A percentile compares a stretch with the other conserved stretches of the same genome.
These are phyloP conservation scores for Acipenser ruthenus DNA, from an alignment of 2,797 vertebrate genomes.

Conservation along the genomic window DNA sequence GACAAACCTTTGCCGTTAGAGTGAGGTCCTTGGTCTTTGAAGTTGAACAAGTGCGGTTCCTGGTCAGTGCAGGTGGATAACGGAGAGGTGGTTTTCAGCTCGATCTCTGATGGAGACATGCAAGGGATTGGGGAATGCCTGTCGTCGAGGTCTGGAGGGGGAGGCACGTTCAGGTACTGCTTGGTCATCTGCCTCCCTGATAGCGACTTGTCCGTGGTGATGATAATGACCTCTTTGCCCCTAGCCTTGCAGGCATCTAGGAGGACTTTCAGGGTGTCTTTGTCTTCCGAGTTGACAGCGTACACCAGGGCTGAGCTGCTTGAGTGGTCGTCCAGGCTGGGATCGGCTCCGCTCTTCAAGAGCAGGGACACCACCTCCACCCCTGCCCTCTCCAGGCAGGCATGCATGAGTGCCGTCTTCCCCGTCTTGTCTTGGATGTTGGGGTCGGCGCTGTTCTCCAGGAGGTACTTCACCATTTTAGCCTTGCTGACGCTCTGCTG, in stretches of 20 bases:
- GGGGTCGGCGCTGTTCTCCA: slow-evolving; percentile 83
- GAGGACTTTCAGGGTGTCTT: slow-evolving; percentile 67
- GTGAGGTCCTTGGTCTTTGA: slow-evolving; percentile 51
- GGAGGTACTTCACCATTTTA: slow-evolving; percentile 80
- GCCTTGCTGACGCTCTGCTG: slow-evolving; percentile 72
- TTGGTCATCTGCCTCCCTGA: slow-evolving; percentile 59
- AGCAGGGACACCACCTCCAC: slow-evolving; percentile 71
- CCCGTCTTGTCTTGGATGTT: slow-evolving; percentile 90
- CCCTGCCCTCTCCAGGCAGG: slow-evolving; percentile 71
- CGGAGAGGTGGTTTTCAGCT: slow-evolving; percentile 59
- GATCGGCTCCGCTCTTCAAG: slow-evolving; percentile 66
- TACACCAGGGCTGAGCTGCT: slow-evolving; percentile 75
- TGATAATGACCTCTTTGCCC: slow-evolving; percentile 90
- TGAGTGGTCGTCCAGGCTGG: slow-evolving; percentile 74
- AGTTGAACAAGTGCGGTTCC: slow-evolving; percentile 52
- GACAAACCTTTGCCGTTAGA: slow-evolving; percentile 30
- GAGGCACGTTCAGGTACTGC: slow-evolving; percentile 68
- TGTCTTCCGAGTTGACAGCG: slow-evolving; percentile 69
- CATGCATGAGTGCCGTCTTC: slow-evolving; percentile 81
- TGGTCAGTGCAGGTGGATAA: slow-evolving; percentile 27
- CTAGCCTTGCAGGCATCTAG: slow-evolving; percentile 74
- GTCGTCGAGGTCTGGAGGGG: slow-evolving; percentile 41
- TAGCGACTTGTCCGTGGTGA: slow-evolving; percentile 62
- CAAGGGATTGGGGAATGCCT: slow-evolving; percentile 36
- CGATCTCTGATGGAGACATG: slow-evolving; percentile 66